phyloP scores from a whole-genome alignment of 2,113 vertebrate genomes.

The Epinephelus cyanopodus region DNA sequence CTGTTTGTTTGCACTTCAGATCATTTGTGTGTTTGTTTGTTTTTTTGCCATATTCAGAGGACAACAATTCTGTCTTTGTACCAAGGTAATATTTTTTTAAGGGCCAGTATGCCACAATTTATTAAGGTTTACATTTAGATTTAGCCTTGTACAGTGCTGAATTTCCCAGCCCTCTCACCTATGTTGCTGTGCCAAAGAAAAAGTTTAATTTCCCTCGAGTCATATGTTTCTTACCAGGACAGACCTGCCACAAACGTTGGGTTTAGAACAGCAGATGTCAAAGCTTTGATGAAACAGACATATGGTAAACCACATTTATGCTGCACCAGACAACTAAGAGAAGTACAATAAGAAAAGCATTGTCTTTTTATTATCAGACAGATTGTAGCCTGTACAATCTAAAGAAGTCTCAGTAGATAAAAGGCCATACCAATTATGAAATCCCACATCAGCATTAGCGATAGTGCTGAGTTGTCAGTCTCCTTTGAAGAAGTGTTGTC shows the following conservation, averaged over 20 bases:
- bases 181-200: neutral
- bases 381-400: neutral
- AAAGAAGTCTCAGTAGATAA: conserved; percentile 12
- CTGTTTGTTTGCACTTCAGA: neutral
- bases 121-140: neutral
- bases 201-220: neutral
- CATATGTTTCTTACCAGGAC: neutral
- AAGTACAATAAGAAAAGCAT: neutral
- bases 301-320: neutral
- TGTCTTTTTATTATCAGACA: neutral
- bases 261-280: neutral
- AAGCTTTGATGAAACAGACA: neutral
- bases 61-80: neutral
- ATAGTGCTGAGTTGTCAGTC: conserved; percentile 15
- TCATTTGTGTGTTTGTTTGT: neutral
- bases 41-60: neutral
- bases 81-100: neutral
- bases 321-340: neutral
- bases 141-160: neutral
- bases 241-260: neutral
- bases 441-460: neutral
- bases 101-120: neutral
- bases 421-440: neutral
- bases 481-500: conserved; percentile 32
- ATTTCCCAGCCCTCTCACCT: neutral